Base-by-base conservation (phyloP, 2,888 invertebrate species). In the Polymixis lichenea region DNA sequence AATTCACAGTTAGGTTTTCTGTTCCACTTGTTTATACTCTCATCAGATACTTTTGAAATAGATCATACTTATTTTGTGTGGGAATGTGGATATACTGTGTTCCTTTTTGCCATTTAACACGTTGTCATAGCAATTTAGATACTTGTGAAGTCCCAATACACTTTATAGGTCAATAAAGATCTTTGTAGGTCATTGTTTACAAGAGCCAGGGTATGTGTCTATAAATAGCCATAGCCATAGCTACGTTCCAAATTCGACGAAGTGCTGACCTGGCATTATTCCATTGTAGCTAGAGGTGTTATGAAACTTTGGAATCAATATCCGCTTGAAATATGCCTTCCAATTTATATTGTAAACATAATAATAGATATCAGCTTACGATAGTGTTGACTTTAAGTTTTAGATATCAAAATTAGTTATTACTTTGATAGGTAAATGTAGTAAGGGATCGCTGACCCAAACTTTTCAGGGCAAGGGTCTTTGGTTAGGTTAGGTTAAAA, bases 311-410 rank as follows among this genome's bases (percentile, higher is more conserved):
- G 17, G 19, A 53, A 43, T 60, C 77, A 65, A 77, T 68, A 76
- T 72, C 58, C 32, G 43, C 51, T 68, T 61, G 72, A 72, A 83
- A 69, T 51, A 65, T 71, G 46, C 65, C 58, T 79, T 66, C 53
- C 65, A 72, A 64, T 61, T 70, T 69, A 72, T 75, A 72, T 77
- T 77, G 72, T 70, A 68, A 73, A 70, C 53, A 46, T 74, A 65
- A 71, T 62, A 67, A 32, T 74, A 60, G 67, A 69, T 78, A 73
- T 53, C 46, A 75, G 71, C 43, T 70, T 32, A 68, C 64, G 73
- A 78, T 82, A 76, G n/a, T 74, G 68, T 72, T 82, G 67, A 74
- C 66, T 75, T 68, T 28, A 77, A 77, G 74, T 84, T 84, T 69
- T 75, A 32, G 73, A 78, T 77, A 82, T 60, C 75, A 73, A 68